Evolutionary conservation across 2,888 invertebrate genomes (phyloP), one percentile per base, ranked within the genome.

Genomic region (Ochropleura plecta): DNA sequence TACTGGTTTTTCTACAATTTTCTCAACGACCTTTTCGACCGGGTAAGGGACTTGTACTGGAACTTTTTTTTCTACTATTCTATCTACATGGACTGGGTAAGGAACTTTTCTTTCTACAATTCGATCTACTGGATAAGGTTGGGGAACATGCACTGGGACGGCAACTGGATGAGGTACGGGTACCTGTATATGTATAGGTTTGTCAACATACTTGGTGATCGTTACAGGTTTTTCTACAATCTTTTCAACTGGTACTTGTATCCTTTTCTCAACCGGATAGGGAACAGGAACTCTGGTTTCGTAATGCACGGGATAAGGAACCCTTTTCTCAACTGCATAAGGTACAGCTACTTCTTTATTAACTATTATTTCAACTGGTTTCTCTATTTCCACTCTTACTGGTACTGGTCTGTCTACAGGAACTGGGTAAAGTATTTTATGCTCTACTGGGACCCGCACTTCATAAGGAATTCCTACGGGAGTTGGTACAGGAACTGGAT

Each of bases 1-100:
- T 0, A 97, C 95, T 1, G 97, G 96, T 83, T 97, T 97, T 86
- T 97, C 97, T 0, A 98, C 96, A 51, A 97, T 93, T 86, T 94
- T 96, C 68, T 96, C 96, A 0, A 96, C 94, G 5, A 94, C 86
- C 79, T 93, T 97, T 79, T 97, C 95, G 0, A 97, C 96, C 1
- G 96, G 95, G 70, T 96, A 95, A 0, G 96, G 96, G 0, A 96
- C 93, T 83, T 94, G 91, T 0, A 94, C 91, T 0, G 91, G 94
- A 0, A 95, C 93, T 90, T 90, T 96, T 85, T 96, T 97, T 80
- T 97, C 97, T 0, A 97, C 95, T 4, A 96, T 91, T 81, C 94
- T 92, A n/a, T 97, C 94, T 0, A 95, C 90, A 3, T 89, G 94
- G 2, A 97, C 95, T 0, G 95, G 94, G 70, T 95, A 95, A 63